These are phyloP conservation scores for Onthophagus taurus DNA, from an alignment of 1,140 invertebrate genomes.

Conservation along the genomic window DNA sequence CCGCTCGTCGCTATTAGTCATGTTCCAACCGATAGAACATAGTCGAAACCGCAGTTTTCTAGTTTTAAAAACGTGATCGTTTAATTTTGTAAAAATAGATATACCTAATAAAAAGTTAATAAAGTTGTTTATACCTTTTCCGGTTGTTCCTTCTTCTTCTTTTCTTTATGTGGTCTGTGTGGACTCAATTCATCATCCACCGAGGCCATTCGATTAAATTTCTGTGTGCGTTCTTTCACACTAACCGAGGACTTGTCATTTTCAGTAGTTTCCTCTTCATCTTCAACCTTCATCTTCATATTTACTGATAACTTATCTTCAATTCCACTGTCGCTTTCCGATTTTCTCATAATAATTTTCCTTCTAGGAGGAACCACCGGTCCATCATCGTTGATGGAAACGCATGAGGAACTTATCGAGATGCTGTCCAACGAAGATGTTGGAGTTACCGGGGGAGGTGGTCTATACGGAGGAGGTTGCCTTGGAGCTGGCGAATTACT, in stretches of 20 bases:
- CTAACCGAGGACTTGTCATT: conserved; percentile 56
- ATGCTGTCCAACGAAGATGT: conserved; percentile 26
- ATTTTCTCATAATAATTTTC: conserved; percentile 19
- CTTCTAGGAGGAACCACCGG: conserved; percentile 36
- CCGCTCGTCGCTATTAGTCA: too few relatives aligned
- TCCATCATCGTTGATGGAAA: conserved; percentile 25
- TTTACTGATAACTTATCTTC: conserved; percentile 12
- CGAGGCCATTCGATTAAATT: conserved; percentile 84
- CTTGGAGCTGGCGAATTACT: conserved; percentile 34
- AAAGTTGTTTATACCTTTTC: conserved; percentile 45
- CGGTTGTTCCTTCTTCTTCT: conserved; percentile 40
- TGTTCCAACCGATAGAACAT: too few relatives aligned
- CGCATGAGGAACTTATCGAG: conserved; percentile 26
- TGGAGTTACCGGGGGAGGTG: conserved; percentile 47
- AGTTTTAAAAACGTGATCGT: too few relatives aligned
- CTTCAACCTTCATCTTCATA: too few relatives aligned
- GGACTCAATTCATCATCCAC: conserved; percentile 57
- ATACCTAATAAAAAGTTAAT: neutral
- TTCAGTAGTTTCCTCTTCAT: conserved; percentile 31
- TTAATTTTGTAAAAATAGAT: too few relatives aligned
- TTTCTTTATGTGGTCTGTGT: too few relatives aligned
- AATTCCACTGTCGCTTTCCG: conserved; percentile 4
- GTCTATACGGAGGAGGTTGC: conserved; percentile 56
- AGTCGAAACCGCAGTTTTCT: too few relatives aligned
- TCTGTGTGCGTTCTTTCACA: conserved; percentile 84